These are phyloP conservation scores for Polyommatus iphigenia DNA, from an alignment of 2,888 invertebrate genomes.

Conservation along the genomic window DNA sequence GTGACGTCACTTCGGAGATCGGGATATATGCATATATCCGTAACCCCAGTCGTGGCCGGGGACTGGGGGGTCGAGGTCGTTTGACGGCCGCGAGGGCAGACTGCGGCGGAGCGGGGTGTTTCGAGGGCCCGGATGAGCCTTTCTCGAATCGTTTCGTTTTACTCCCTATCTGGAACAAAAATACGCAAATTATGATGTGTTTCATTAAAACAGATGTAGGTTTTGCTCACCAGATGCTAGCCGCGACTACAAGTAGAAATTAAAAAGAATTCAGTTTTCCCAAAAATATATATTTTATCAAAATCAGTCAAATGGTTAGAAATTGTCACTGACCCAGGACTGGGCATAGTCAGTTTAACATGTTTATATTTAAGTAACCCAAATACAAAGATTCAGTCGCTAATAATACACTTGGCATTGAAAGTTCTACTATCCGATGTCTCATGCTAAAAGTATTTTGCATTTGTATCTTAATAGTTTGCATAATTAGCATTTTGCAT, in stretches of 20 bases:
- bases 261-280: no score
- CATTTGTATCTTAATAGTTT: conserved; percentile 17
- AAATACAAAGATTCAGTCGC: no score
- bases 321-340: no score
- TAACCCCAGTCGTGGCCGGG: conserved; percentile 73
- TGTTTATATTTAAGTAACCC: no score
- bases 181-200: not conserved
- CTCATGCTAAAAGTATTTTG: not conserved
- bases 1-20: conserved; percentile 80
- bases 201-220: no score
- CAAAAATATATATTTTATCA: no score
- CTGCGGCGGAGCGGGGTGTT: conserved; percentile 72
- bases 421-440: not conserved
- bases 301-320: no score
- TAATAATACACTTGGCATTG: not conserved
- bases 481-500: not conserved
- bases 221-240: no score
- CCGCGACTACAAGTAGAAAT: no score
- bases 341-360: no score
- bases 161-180: conserved; percentile 70
- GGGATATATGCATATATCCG: conserved; percentile 76
- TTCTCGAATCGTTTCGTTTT: conserved; percentile 75
- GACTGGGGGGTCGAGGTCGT: conserved; percentile 68
- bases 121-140: conserved; percentile 60
- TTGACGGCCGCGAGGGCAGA: conserved; percentile 75